phyloP scores from a whole-genome alignment of 2,888 invertebrate genomes.

The Torymus auratus region DNA sequence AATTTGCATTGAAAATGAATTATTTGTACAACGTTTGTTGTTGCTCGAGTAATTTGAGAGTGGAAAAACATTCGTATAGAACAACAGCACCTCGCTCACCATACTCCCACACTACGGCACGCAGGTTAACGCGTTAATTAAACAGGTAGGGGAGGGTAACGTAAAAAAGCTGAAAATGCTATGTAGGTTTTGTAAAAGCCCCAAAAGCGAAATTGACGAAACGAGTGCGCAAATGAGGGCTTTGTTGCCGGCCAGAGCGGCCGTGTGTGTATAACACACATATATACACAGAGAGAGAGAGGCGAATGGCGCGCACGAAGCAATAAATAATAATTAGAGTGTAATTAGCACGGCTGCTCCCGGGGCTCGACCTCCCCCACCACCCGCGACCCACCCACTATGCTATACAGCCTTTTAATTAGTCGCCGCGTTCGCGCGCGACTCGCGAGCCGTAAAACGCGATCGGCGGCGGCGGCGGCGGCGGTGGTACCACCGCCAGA shows the following conservation, averaged over 20 bases:
- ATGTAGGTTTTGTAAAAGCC: constrained; percentile 16
- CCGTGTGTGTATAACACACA: too few species aligned
- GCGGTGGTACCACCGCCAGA: not conserved
- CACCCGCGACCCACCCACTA: too few species aligned
- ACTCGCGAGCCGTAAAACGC: not conserved
- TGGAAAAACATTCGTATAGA: constrained; percentile 12
- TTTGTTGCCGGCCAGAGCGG: constrained; percentile 7
- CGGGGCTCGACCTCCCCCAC: not conserved
- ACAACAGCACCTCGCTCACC: too few species aligned
- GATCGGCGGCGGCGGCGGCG: not conserved
- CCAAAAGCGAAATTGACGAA: constrained; percentile 28
- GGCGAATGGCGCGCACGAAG: constrained; percentile 66
- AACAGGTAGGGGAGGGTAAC: not conserved
- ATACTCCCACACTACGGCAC: too few species aligned
- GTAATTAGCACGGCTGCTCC: constrained; percentile 71
- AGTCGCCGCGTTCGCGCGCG: constrained; percentile 7
- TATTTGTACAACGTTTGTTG: constrained; percentile 20
- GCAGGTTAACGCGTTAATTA: constrained; percentile 22
- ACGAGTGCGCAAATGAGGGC: constrained; percentile 28
- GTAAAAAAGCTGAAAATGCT: constrained; percentile 12
- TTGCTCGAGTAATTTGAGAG: constrained; percentile 10
- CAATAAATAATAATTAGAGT: constrained; percentile 75
- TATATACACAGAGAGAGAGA: too few species aligned
- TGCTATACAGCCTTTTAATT: constrained; percentile 39
- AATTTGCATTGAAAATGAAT: constrained; percentile 39